Base-by-base conservation (phyloP, 2,113 vertebrate genomes). In the Prietella phreatophila region DNA sequence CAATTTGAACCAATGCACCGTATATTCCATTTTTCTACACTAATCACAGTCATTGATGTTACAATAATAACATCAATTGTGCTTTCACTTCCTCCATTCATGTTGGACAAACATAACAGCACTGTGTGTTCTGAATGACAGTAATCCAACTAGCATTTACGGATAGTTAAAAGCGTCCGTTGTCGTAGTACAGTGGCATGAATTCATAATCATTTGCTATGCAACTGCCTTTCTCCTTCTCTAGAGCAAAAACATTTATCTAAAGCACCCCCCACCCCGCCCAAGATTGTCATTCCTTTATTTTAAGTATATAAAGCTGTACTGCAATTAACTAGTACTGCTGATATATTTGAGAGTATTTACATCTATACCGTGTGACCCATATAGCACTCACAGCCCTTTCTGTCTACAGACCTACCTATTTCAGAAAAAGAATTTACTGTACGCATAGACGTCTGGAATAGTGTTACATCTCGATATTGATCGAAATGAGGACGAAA, bases 21-120 rank as follows among this genome's bases (percentile, higher is more conserved):
- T 36, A 67, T 36, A 67, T 50, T 50, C 78, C 76, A 81, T 80
- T 80, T 80, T 84, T 91, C 88, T 55, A 63, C n/a, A 22, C 76
- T 85, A 82, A 80, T 85, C 84, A 89, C 78, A 63, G 58, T 88
- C 78, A 88, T 80, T 88, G 84, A 88, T 85, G 84, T 80, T 76
- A 69, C 65, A 73, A 82, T 73, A 82, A 82, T 75, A 85, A 85
- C 76, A 82, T 69, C 60, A 53, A 84, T 88, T 88, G 82, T 88
- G 87, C 83, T 69, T 76, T 85, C 71, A 76, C 60, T 69, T 80
- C 60, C 76, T 22, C 85, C 42, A 81, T 86, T 86, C 85, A 86
- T 25, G 36, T 7, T 69, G 61, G 25, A 80, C 65, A 81, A 87
- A 69, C 13, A 87, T 8, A 82, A 80, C 76, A 55, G 76, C 58